These are phyloP conservation scores for Nibea albiflora DNA, from an alignment of 2,113 vertebrate species.

Conservation along the genomic window DNA sequence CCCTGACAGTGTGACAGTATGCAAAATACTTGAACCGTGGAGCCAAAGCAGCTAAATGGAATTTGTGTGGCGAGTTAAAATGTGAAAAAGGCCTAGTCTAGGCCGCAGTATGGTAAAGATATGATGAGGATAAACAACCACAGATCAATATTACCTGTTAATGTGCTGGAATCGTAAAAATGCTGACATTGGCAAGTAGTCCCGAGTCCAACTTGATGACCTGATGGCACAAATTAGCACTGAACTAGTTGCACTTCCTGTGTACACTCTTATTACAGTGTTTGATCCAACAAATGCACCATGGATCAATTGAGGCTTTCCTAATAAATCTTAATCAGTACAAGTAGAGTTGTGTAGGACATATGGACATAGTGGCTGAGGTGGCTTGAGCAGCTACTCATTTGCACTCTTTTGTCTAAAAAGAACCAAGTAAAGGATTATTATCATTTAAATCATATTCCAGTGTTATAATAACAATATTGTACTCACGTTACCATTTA, in stretches of 20 bases:
- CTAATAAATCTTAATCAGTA: neutral
- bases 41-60: conserved; percentile 4
- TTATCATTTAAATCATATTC: neutral
- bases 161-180: neutral
- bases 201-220: neutral
- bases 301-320: neutral
- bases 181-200: neutral
- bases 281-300: too few relatives aligned
- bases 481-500: neutral
- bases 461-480: too few relatives aligned
- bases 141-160: neutral
- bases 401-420: neutral
- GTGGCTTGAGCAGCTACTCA: neutral
- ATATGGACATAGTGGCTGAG: neutral
- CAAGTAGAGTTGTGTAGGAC: neutral
- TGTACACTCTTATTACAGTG: neutral
- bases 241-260: neutral
- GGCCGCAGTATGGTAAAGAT: neutral
- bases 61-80: neutral
- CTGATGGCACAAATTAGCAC: neutral
- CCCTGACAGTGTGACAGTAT: neutral
- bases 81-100: neutral
- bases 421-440: neutral
- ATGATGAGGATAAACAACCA: neutral
- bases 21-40: neutral